Evolutionary conservation across 2,888 invertebrate species (phyloP), one percentile per base, ranked within the genome.

Genomic region (Stenolophus ochropezus): DNA sequence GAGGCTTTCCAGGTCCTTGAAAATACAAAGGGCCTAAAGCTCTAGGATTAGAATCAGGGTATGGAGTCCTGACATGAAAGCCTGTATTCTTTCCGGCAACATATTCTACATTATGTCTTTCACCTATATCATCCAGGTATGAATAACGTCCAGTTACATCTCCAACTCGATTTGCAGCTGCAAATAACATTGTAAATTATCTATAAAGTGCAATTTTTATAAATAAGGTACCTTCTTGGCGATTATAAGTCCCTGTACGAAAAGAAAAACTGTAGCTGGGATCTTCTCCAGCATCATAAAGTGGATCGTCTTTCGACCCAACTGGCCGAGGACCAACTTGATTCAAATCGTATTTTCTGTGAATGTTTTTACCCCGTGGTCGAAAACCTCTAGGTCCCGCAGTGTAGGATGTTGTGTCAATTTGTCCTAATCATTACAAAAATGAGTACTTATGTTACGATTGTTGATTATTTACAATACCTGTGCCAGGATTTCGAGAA

Each of bases 341-440:
- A 83, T 93, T 93, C 27, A 94, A 88, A 85, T 94, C 94, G 89
- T 94, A 93, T 87, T 94, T 93, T 81, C 95, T 90, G 85, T 93
- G 93, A 14, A 95, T 91, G 86, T 94, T 93, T 18, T 94, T 94
- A n/a, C 95, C 95, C 86, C 93, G 92, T 0, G 94, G 94, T n/a
- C 95, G 92, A 88, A 93, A 95, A 90, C 95, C 95, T 88, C 94
- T 91, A 83, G 94, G 93, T 81, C 95, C 95, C 53, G 95, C 94
- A 5, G 95, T 94, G 87, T 95, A 95, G 56, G 93, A 91, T 16
- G 75, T 81, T 49, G 75, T 47, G 27, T 81, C 81, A 20, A 75
- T 75, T 23, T 58, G 75, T 18, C 81, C 75, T 81, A 27, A 47
- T 4, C 21, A 23, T 18, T 51, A 16, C 14, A 16, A 20, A 58